Percentiles rank a stretch among this genome's conserved stretches.
phyloP scores from a whole-genome alignment of 2,888 invertebrate genomes.

The Bembecia ichneumoniformis region DNA sequence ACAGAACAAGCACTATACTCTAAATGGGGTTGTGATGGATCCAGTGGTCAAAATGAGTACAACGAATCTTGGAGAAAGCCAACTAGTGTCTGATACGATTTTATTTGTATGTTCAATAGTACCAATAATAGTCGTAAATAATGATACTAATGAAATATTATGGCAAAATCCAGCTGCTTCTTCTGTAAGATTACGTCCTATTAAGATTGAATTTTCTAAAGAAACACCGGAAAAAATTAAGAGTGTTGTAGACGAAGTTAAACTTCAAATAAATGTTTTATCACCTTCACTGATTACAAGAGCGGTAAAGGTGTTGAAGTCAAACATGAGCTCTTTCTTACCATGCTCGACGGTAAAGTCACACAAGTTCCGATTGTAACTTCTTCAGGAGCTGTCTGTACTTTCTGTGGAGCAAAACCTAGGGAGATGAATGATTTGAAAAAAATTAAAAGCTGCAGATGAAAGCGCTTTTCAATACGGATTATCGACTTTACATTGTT shows the following conservation, averaged over 20 bases:
- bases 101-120: neutral
- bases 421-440: constrained; percentile 12
- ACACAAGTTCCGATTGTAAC: neutral
- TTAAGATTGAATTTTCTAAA: neutral
- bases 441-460: constrained; percentile 8
- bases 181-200: neutral
- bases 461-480: constrained; percentile 11
- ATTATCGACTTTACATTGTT: constrained; percentile 15
- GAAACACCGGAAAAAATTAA: neutral
- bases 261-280: neutral
- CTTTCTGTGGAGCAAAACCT: constrained; percentile 11
- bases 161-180: neutral
- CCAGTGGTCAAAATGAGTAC: constrained; percentile 1
- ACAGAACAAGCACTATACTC: neutral
- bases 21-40: constrained; percentile 3
- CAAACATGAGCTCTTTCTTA: neutral
- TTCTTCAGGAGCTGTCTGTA: constrained; percentile 6
- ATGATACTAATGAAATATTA: neutral
- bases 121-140: neutral
- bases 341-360: constrained; percentile 1
- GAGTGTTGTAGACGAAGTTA: neutral
- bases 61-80: neutral
- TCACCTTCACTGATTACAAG: neutral
- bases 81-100: neutral
- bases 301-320: neutral